Evolutionary conservation across 2,888 invertebrate species (phyloP).

Genomic region (Fissipunctia ypsillon): DNA sequence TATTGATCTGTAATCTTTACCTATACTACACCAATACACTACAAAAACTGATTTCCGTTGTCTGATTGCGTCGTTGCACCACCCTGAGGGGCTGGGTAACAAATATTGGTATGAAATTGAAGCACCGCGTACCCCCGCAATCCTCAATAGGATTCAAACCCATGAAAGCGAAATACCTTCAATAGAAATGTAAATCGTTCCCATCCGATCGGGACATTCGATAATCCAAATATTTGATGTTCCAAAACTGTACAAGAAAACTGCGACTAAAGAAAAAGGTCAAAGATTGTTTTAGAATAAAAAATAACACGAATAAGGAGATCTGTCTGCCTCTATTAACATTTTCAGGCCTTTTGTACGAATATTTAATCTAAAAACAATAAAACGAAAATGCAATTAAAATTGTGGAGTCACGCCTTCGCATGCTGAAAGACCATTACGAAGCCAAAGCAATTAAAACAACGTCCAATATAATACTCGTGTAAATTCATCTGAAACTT

Average conservation of each 20-base stretch:
- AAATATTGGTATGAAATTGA: slow-evolving; percentile 84
- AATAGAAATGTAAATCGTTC: slow-evolving; percentile 45
- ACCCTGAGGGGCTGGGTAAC: slow-evolving; percentile 67
- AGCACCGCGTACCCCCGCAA: slow-evolving; percentile 66
- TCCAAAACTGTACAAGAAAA: background rate
- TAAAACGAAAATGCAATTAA: slow-evolving; percentile 64
- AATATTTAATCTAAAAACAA: slow-evolving; percentile 63
- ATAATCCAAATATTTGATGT: slow-evolving; percentile 25
- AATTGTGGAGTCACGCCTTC: slow-evolving; percentile 52
- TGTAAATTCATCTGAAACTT: slow-evolving; percentile 51
- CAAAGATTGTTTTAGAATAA: background rate
- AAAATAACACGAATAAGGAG: background rate
- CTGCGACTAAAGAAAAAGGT: background rate
- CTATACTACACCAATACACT: slow-evolving; percentile 39
- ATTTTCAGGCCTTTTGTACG: slow-evolving; percentile 36
- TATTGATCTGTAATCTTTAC: slow-evolving; percentile 25
- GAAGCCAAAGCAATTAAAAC: slow-evolving; percentile 53
- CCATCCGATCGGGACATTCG: slow-evolving; percentile 22
- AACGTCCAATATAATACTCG: slow-evolving; percentile 34
- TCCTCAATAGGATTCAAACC: slow-evolving; percentile 64
- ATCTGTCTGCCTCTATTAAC: background rate
- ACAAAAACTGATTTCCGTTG: slow-evolving; percentile 48
- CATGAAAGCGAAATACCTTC: slow-evolving; percentile 58
- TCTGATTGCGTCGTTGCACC: slow-evolving; percentile 56
- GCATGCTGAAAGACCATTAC: slow-evolving; percentile 55